Evolutionary conservation across 2,113 vertebrate species (phyloP).

Genomic region (Protobothrops flavoviridis): DNA sequence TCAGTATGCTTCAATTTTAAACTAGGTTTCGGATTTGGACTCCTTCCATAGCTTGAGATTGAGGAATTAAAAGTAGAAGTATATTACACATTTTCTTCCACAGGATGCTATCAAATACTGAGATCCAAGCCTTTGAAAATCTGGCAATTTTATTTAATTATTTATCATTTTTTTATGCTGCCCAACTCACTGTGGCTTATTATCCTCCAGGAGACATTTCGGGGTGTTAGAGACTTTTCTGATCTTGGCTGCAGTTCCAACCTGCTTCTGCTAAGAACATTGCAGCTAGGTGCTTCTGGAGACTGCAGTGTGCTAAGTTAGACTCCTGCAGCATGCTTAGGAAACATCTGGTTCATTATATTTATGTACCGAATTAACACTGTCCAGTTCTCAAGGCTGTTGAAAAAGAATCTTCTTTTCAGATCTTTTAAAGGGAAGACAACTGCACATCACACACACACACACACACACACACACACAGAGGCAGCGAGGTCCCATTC

Average conservation of each 20-base stretch:
- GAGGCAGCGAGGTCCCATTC: neutral
- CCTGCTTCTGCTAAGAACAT: neutral
- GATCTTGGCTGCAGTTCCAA: neutral
- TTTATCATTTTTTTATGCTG: neutral
- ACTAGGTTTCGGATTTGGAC: neutral
- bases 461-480: neutral
- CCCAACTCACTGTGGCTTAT: neutral
- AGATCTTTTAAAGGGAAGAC: neutral
- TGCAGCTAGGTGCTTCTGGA: neutral
- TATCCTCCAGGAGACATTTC: neutral
- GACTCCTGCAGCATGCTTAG: neutral
- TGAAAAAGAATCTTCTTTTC: neutral
- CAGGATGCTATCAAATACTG: neutral
- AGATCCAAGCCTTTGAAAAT: neutral
- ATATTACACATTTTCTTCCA: neutral
- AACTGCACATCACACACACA: neutral
- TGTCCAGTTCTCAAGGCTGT: neutral
- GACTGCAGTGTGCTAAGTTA: neutral
- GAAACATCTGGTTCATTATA: neutral
- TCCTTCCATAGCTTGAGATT: neutral
- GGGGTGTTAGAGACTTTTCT: neutral
- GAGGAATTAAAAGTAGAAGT: neutral
- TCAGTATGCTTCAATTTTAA: neutral
- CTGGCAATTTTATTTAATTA: neutral
- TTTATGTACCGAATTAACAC: neutral